Evolutionary conservation across 2,888 invertebrate genomes (phyloP), one percentile per base, ranked within the genome.

Genomic region (Drosophila cracens): DNA sequence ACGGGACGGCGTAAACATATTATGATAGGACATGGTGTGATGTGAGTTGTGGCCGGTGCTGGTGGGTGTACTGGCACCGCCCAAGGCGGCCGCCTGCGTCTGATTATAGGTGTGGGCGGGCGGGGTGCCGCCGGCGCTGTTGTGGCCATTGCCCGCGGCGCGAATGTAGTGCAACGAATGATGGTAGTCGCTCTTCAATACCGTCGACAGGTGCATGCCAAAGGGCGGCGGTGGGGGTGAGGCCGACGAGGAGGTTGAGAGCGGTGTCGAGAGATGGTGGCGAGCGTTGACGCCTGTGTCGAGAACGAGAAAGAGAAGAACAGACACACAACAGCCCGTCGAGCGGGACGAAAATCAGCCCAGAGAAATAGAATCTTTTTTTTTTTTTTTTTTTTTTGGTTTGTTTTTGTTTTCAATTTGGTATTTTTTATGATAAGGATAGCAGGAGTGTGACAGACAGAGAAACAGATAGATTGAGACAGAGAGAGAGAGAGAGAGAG

Each of bases 1-100:
- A 75, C 95, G 94, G 71, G 96, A 94, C 88, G 96, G 95, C 90
- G 95, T 95, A 94, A 97, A 97, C 96, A 97, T 96, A 94, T 96
- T 96, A 94, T 96, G 96, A 95, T 97, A 97, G 86, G 96, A 95
- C 94, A 96, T 95, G 87, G 93, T 93, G 87, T 93, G 93, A 83
- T 93, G 93, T 63, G 93, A 92, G 73, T 92, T 93, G 74, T 93
- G 92, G 7, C 83, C 85, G 59, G 76, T 79, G 63, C 62, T 65
- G 0, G 78, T 76, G 6, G 88, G 82, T 33, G 87, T 88, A 2
- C 63, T 70, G n/a, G 56, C 58, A 0, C 70, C 85, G 27, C 81
- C 81, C 63, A 81, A 13, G 1, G 65, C 72, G 10, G 68, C 74
- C n/a, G 80, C 76, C 65, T 82, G 85, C 40, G 82, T 79, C 58